Evolutionary conservation across 2,888 invertebrate species (phyloP).

Genomic region (Drosophila macrospina): DNA sequence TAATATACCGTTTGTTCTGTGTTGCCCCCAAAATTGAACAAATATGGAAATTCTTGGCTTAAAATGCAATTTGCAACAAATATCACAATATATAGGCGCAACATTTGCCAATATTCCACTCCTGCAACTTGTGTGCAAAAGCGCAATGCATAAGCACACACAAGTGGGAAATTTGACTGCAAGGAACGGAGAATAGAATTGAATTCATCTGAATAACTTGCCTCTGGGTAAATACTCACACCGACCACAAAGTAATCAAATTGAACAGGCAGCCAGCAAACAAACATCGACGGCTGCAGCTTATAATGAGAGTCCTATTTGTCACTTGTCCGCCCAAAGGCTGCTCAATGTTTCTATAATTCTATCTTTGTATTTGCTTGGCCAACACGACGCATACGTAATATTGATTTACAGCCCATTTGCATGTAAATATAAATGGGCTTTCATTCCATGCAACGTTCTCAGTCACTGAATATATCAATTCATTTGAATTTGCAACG

Average conservation of each 20-base stretch:
- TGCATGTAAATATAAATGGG: slow-evolving; percentile 60
- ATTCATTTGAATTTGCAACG: slow-evolving; percentile 47
- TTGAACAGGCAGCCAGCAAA: slow-evolving; percentile 45
- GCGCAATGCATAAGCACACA: slow-evolving; percentile 54
- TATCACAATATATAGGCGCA: slow-evolving; percentile 17
- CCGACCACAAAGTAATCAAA: slow-evolving; percentile 74
- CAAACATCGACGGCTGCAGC: slow-evolving; percentile 33
- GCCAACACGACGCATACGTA: slow-evolving; percentile 46
- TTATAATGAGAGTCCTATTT: slow-evolving; percentile 37
- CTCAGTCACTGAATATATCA: slow-evolving; percentile 28
- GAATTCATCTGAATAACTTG: slow-evolving; percentile 37
- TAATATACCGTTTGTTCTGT: slow-evolving; percentile 50
- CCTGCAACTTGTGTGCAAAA: slow-evolving; percentile 46
- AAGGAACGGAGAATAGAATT: slow-evolving; percentile 31
- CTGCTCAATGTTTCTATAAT: slow-evolving; percentile 17
- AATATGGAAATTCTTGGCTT: slow-evolving; percentile 57
- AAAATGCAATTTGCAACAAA: slow-evolving; percentile 53
- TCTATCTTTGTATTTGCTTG: slow-evolving; percentile 30
- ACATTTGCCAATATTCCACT: slow-evolving; percentile 34
- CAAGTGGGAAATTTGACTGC: slow-evolving; percentile 24
- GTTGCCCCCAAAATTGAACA: slow-evolving; percentile 33
- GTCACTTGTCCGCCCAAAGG: slow-evolving; percentile 63
- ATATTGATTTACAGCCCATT: slow-evolving; percentile 59
- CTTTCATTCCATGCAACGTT: slow-evolving; percentile 52
- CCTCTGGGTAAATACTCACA: slow-evolving; percentile 50